Evolutionary conservation across 30 jellyfish, hydroid and myxozoan species (phyloP).

Genomic region (Clytia hemisphaerica): DNA sequence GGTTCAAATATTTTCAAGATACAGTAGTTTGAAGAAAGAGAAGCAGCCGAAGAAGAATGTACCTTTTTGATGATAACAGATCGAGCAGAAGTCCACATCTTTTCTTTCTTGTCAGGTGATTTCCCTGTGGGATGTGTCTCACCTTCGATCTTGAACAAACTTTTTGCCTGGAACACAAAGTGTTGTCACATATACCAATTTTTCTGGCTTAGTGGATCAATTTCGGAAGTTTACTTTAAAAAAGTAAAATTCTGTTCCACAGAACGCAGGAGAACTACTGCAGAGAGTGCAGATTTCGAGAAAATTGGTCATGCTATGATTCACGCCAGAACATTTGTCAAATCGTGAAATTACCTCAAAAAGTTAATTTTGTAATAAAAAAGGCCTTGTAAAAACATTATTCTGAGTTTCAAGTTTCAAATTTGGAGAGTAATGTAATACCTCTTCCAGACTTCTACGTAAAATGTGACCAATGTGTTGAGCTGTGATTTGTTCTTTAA

Average conservation of each 20-base stretch:
- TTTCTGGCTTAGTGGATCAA: no score
- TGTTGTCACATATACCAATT: no score
- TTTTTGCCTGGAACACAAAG: constrained; percentile 63
- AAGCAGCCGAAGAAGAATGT: not conserved
- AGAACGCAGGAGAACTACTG: no score
- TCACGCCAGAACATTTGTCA: no score
- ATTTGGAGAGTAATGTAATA: not conserved
- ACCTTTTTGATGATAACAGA: constrained; percentile 81
- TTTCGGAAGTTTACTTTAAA: no score
- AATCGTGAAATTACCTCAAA: no score
- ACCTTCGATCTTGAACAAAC: constrained; percentile 36
- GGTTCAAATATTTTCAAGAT: not conserved
- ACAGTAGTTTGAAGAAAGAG: not conserved
- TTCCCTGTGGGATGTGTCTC: constrained; percentile 42
- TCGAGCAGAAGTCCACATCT: constrained; percentile 47
- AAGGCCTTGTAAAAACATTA: not conserved
- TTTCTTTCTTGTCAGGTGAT: constrained; percentile 28
- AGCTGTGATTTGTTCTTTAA: constrained; percentile 78
- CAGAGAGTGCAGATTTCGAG: no score
- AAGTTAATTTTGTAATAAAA: not conserved
- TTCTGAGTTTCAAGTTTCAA: not conserved
- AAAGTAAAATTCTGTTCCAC: no score
- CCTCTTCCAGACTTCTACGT: constrained; percentile 92
- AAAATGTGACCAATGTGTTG: constrained; percentile 86
- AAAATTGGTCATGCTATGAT: no score